phyloP scores from a whole-genome alignment of 2,888 invertebrate genomes.

The Odontomyia ornata region DNA sequence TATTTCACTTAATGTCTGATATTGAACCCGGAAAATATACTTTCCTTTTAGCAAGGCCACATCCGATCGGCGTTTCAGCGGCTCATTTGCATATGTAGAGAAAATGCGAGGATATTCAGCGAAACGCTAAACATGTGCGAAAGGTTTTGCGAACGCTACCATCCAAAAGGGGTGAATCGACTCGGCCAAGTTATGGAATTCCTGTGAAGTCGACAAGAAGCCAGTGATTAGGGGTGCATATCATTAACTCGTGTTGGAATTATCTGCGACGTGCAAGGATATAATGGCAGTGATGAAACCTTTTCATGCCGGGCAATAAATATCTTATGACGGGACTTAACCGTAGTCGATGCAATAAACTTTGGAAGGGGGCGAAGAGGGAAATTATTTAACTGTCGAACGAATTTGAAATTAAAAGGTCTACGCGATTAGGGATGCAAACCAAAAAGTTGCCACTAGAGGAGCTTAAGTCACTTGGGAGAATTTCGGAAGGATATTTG shows the following conservation, averaged over 20 bases:
- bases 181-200: conserved; percentile 32
- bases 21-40: conserved; percentile 23
- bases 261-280: conserved; percentile 45
- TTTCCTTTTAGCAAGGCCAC: conserved; percentile 30
- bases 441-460: background rate
- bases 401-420: background rate
- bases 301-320: conserved; percentile 46
- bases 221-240: conserved; percentile 53
- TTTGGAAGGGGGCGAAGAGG: background rate
- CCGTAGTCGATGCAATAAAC: too few species aligned
- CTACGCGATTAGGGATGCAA: background rate
- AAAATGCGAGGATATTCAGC: conserved; percentile 18
- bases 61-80: conserved; percentile 25
- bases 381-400: background rate
- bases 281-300: conserved; percentile 39
- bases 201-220: conserved; percentile 16
- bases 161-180: conserved; percentile 23
- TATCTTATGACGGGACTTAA: background rate
- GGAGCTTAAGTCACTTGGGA: too few species aligned
- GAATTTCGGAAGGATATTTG: too few species aligned
- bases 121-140: conserved; percentile 39
- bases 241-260: conserved; percentile 51
- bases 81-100: conserved; percentile 32
- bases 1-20: background rate
- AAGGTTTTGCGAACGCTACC: conserved; percentile 10